Percentiles rank a stretch among this genome's conserved stretches.
These are phyloP conservation scores for Hedychridium roseum DNA, from an alignment of 2,888 invertebrate genomes.

Conservation along the genomic window DNA sequence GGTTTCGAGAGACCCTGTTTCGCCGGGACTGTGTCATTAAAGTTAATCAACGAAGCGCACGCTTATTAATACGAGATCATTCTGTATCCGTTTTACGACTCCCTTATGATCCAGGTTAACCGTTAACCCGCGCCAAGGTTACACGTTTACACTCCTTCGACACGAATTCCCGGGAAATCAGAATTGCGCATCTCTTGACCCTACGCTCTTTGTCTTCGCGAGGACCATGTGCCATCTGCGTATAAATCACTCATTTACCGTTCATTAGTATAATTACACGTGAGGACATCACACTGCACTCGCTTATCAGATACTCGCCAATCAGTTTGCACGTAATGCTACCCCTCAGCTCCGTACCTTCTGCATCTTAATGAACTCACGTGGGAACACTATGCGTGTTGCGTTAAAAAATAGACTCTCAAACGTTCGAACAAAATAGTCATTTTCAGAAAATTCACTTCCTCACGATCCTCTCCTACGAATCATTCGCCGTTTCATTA, in stretches of 20 bases:
- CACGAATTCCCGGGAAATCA: slow-evolving; percentile 7
- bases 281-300: slow-evolving; percentile 33
- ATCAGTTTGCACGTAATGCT: slow-evolving; percentile 20
- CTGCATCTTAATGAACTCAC: slow-evolving; percentile 5
- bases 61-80: slow-evolving; percentile 24
- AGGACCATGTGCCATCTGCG: too few species aligned
- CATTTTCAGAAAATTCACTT: too few species aligned
- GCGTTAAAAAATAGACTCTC: too few species aligned
- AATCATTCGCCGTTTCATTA: too few species aligned
- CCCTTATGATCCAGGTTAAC: slow-evolving; percentile 1
- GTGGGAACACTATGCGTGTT: too few species aligned
- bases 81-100: slow-evolving; percentile 16
- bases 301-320: slow-evolving; percentile 28
- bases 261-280: slow-evolving; percentile 54
- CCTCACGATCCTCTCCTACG: too few species aligned
- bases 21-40: slow-evolving; percentile 24
- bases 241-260: slow-evolving; percentile 52
- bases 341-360: slow-evolving; percentile 25
- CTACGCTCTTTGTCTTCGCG: too few species aligned
- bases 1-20: slow-evolving; percentile 5
- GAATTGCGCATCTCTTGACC: too few species aligned
- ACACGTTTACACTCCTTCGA: too few species aligned
- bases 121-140: background rate
- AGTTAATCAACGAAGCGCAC: slow-evolving; percentile 28
- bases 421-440: too few species aligned